Evolutionary conservation across 2,797 vertebrate species (phyloP), one percentile per base, ranked within the genome.

Genomic region (Tinamus major): DNA sequence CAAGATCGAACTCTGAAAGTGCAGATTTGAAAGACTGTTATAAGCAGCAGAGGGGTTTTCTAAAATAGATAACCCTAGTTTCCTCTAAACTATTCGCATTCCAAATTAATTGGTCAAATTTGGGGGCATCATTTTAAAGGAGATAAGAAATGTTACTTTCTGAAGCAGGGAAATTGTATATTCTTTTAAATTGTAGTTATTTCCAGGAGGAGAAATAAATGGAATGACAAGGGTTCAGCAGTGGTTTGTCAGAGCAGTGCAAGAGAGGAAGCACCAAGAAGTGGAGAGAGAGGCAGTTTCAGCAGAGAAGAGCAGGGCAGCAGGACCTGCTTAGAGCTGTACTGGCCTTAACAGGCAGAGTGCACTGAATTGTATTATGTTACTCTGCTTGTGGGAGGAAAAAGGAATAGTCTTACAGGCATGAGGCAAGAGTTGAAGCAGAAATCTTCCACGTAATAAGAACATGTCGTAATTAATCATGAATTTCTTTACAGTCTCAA

Each of bases 1-100:
- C 19, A 65, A 41, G 4, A 61, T n/a, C 83, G 85, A 69, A 92
- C 81, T 79, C 55, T 79, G 33, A 49, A 24, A 71, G 41, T 91
- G 62, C 63, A 86, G 41, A 83, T 91, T 71, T 74, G 55, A 42
- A 83, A 80, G 72, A 49, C 82, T 91, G 78, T 95, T 77, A 77
- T 46, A 86, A 90, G 42, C 48, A 51, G 27, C 64, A 79, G 75
- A 79, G 80, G 27, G 56, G 16, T 77, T 90, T 94, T 90, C 94
- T 95, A 84, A 93, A 94, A 91, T 87, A 89, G 69, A 2, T 78
- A 80, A 33, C 63, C 84, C 13, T 92, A 69, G 77, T 94, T 96
- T 90, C 90, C 78, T 82, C 41, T 81, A 42, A 71, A 79, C 35
- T 86, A 90, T 88, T 92, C 95, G 80, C 83, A 79, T 93, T 93